Conservation (phyloP, 1,140 invertebrate genomes). For the Drosophila insularis region DNA sequence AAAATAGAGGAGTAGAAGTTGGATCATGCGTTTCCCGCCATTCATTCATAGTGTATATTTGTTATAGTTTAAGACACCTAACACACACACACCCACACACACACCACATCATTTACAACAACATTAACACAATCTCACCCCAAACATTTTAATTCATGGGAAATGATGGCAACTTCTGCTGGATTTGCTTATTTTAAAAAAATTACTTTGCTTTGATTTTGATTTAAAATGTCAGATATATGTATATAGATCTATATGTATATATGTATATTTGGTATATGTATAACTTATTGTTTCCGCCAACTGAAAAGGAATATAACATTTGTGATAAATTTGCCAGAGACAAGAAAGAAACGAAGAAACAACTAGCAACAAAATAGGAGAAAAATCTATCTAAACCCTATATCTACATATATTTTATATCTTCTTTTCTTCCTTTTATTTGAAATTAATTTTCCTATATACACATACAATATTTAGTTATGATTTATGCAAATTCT, state of each 20-base stretch:
- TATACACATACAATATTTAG: conserved; percentile 27
- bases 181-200: conserved; percentile 13
- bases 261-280: conserved; percentile 24
- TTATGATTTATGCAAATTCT: conserved; percentile 36
- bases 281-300: conserved; percentile 42
- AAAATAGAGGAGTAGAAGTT: background rate
- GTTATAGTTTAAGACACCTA: conserved; percentile 60
- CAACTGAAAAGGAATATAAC: conserved; percentile 56
- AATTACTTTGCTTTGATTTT: conserved; percentile 20
- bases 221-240: background rate
- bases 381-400: conserved; percentile 13
- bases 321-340: conserved; percentile 49
- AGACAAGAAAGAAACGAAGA: conserved; percentile 17
- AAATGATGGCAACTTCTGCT: conserved; percentile 23
- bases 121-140: background rate
- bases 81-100: conserved; percentile 6
- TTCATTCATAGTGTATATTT: conserved; percentile 65
- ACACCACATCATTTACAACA: background rate
- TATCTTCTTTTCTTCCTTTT: conserved; percentile 7
- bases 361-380: background rate
- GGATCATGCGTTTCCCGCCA: conserved; percentile 12
- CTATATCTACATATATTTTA: conserved; percentile 23
- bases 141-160: conserved; percentile 7
- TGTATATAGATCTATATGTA: background rate
- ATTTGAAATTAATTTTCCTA: conserved; percentile 31